Evolutionary conservation across 2,113 vertebrate species (phyloP).

Genomic region (Himantopus leucocephalus): DNA sequence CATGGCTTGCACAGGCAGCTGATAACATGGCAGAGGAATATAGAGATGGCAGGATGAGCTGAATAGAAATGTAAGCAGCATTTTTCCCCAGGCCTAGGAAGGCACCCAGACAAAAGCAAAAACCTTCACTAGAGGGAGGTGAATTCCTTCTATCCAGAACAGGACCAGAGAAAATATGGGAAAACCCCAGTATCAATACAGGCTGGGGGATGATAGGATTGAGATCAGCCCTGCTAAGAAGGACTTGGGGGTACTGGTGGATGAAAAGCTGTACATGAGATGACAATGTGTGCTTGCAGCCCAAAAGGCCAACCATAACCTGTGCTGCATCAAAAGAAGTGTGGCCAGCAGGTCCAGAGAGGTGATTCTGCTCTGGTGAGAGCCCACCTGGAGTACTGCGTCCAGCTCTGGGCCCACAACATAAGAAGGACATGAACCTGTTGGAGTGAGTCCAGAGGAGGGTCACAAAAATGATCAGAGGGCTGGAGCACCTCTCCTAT

Average conservation of each 20-base stretch:
- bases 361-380: neutral
- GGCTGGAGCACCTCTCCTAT: neutral
- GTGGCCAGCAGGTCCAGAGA: neutral
- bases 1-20: neutral
- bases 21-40: neutral
- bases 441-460: neutral
- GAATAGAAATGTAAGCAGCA: neutral
- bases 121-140: neutral
- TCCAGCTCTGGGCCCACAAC: neutral
- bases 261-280: neutral
- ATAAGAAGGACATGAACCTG: neutral
- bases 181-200: neutral
- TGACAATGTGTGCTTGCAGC: neutral
- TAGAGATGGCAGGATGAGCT: neutral
- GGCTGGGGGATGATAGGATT: neutral
- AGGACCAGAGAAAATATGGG: neutral
- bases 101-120: neutral
- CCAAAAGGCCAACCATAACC: neutral
- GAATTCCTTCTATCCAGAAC: neutral
- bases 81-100: neutral
- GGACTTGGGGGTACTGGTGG: neutral
- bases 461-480: neutral
- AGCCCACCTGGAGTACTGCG: neutral
- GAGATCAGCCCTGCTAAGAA: neutral
- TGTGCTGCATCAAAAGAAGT: neutral